Evolutionary conservation across 2,888 invertebrate genomes (phyloP), one percentile per base, ranked within the genome.

Genomic region (Apoda limacodes): DNA sequence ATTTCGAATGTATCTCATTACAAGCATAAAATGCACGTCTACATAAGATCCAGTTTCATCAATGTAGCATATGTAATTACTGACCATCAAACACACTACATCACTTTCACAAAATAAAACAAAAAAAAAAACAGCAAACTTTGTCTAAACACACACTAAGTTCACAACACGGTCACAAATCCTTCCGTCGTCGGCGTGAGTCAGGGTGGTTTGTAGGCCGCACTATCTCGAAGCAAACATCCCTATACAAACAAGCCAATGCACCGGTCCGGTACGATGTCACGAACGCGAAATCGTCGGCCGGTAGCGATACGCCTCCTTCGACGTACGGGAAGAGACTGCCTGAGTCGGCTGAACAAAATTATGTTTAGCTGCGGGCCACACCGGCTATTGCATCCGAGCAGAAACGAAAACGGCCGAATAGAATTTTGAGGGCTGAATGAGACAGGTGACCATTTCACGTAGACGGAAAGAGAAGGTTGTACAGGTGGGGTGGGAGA

Each of bases 301-400:
- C 56, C 60, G 60, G 47, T 64, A 58, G 50, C 68, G 54, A 66
- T 38, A 48, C 62, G 51, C 54, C 63, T 66, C 64, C 70, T 60
- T 46, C 60, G 53, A 52, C 63, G 62, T 60, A 54, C 63, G 63
- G 61, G 55, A 61, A 71, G 58, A 66, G 75, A 78, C 78, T 78
- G 80, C n/a, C n/a, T n/a, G n/a, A n/a, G n/a, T n/a, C n/a, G n/a
- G 51, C 65, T 68, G 60, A 48, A 17, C 7, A 17, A 66, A 72
- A 65, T 71, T 69, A 60, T 74, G 80, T 70, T 70, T 83, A 55
- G 82, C 82, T 52, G 57, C 61, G 52, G 72, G 75, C 48, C 80
- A 81, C 69, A 83, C 83, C 68, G 83, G 71, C 75, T 72, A 74
- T 68, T 76, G 76, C 76, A 74, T 65, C 75, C 78, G 78, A 78